Percentiles rank a stretch among this genome's conserved stretches.
Evolutionary conservation across 2,888 invertebrate species (phyloP).

Genomic region (Caenorhabditis sinica): DNA sequence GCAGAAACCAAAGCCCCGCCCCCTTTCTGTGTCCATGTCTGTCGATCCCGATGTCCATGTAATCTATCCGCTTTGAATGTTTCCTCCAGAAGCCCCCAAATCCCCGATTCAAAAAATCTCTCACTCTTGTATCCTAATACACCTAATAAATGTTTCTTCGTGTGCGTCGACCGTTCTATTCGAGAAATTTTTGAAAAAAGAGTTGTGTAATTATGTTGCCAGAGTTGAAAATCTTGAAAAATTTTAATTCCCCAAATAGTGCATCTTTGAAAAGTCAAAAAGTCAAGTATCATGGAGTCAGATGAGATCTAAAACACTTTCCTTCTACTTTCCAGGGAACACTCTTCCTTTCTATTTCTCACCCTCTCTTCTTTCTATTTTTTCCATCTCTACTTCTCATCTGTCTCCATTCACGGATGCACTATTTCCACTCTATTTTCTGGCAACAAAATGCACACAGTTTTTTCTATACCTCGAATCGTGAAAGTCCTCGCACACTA

Average conservation of each 20-base stretch:
- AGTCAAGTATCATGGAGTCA: constrained; percentile 16
- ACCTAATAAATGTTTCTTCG: constrained; percentile 59
- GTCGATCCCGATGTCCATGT: constrained; percentile 51
- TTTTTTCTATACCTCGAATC: constrained; percentile 39
- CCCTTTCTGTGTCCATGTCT: constrained; percentile 46
- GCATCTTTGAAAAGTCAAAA: constrained; percentile 34
- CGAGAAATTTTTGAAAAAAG: constrained; percentile 15
- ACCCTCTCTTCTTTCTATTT: constrained; percentile 10
- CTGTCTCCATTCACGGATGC: constrained; percentile 48
- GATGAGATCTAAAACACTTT: constrained; percentile 32
- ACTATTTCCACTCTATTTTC: constrained; percentile 48
- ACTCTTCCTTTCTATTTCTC: constrained; percentile 5
- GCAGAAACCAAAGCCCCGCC: constrained; percentile 13
- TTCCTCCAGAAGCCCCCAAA: neutral
- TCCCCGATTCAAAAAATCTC: constrained; percentile 2
- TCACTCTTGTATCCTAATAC: constrained; percentile 16
- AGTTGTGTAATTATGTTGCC: constrained; percentile 32
- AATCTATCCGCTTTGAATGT: constrained; percentile 9
- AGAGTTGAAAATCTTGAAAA: constrained; percentile 13
- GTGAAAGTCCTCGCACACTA: constrained; percentile 44
- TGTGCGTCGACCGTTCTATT: constrained; percentile 36
- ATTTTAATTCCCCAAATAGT: constrained; percentile 3
- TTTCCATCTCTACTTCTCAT: constrained; percentile 48
- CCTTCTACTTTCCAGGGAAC: constrained; percentile 8
- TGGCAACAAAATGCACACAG: constrained; percentile 51